A percentile compares a stretch with the other conserved stretches of the same genome.
phyloP scores from a whole-genome alignment of 2,113 vertebrate genomes.

The cattle (Bos taurus) region DNA sequence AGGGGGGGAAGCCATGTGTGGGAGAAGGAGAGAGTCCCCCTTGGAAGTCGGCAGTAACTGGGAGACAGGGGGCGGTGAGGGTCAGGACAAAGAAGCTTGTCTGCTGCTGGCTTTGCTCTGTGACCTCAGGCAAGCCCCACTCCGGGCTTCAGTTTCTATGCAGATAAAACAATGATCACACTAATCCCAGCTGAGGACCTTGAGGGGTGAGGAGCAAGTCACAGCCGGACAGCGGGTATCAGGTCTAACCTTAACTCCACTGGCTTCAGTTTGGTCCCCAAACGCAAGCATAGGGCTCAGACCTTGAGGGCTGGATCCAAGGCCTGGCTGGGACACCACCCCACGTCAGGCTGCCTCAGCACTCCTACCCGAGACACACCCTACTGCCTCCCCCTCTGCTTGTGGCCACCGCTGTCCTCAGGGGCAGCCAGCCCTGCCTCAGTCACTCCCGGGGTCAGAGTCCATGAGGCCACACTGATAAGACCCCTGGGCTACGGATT shows the following conservation, averaged over 20 bases:
- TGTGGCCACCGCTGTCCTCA: neutral
- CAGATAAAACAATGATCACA: neutral
- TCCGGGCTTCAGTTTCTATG: neutral
- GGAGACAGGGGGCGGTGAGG: neutral
- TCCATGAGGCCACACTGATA: neutral
- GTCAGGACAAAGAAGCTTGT: neutral
- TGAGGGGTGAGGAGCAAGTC: neutral
- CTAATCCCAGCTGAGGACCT: neutral
- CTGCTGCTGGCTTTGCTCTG: neutral
- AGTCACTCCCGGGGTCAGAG: neutral
- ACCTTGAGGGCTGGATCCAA: neutral
- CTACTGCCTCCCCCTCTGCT: neutral
- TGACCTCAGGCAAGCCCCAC: neutral
- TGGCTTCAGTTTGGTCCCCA: neutral
- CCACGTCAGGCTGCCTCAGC: neutral
- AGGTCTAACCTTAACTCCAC: neutral
- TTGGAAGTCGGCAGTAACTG: neutral
- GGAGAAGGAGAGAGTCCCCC: neutral
- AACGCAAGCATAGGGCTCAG: neutral
- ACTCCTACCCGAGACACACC: neutral
- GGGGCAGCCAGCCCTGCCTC: neutral
- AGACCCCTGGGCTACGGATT: neutral
- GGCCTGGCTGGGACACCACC: neutral
- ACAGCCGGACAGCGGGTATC: neutral
- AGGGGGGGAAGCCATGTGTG: neutral